Evolutionary conservation across 2,888 invertebrate species (phyloP).

Genomic region (Leptinotarsa rubiginosa): DNA sequence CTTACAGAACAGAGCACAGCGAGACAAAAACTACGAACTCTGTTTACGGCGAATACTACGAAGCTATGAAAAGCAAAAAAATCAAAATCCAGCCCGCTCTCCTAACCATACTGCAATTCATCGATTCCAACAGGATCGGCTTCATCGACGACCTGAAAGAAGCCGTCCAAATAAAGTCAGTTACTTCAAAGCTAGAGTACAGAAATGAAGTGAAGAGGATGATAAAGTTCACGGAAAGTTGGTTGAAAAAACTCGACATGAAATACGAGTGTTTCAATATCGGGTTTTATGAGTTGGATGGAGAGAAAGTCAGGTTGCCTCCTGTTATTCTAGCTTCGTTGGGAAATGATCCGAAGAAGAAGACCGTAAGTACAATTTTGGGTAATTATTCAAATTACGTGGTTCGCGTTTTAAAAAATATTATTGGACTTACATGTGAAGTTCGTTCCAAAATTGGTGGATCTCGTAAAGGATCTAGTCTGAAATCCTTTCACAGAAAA

Average conservation of each 20-base stretch:
- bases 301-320: constrained; percentile 61
- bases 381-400: neutral
- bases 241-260: constrained; percentile 64
- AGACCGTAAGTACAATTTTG: constrained; percentile 58
- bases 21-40: constrained; percentile 63
- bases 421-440: too few species aligned
- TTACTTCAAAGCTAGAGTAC: constrained; percentile 60
- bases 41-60: constrained; percentile 62
- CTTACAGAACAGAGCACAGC: constrained; percentile 63
- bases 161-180: constrained; percentile 62
- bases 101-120: constrained; percentile 62
- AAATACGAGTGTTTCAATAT: constrained; percentile 64
- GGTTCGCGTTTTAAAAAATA: too few species aligned
- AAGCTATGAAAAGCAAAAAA: constrained; percentile 55
- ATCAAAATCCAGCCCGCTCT: constrained; percentile 62
- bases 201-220: constrained; percentile 57
- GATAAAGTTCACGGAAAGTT: constrained; percentile 61
- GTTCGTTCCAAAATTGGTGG: too few species aligned
- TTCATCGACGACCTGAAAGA: constrained; percentile 60
- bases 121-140: constrained; percentile 60
- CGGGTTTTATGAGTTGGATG: constrained; percentile 58
- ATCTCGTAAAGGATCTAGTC: too few species aligned
- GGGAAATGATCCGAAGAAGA: constrained; percentile 59
- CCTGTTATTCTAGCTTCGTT: constrained; percentile 62
- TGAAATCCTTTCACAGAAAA: too few species aligned